Evolutionary conservation across 2,888 invertebrate genomes (phyloP).

Genomic region (Dasypogon diadema): DNA sequence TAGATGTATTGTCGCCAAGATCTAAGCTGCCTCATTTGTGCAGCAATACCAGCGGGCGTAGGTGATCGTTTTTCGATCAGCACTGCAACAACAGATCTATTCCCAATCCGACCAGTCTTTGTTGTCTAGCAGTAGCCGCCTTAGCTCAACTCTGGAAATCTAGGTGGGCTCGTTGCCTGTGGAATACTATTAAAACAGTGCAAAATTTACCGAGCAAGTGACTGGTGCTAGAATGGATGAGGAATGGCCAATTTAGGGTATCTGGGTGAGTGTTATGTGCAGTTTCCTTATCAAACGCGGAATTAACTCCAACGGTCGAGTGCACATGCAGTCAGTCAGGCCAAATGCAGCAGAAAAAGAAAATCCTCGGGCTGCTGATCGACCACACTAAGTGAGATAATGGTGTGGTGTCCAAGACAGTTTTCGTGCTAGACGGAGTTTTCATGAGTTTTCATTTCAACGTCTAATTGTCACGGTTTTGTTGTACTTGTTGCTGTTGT

Average conservation of each 20-base stretch:
- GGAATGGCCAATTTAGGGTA: slow-evolving; percentile 15
- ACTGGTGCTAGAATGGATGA: slow-evolving; percentile 15
- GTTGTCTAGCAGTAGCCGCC: background rate
- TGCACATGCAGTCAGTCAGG: background rate
- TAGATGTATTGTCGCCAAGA: slow-evolving; percentile 23
- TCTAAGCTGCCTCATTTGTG: background rate
- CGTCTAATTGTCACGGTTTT: slow-evolving; percentile 6
- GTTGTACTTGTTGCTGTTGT: background rate
- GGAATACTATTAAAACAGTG: background rate
- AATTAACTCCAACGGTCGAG: slow-evolving; percentile 14
- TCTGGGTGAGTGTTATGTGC: background rate
- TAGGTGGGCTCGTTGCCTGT: background rate
- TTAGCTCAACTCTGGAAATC: background rate
- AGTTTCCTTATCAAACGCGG: background rate
- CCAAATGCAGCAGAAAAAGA: slow-evolving; percentile 14
- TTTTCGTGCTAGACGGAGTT: too few species aligned
- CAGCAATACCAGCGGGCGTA: slow-evolving; percentile 11
- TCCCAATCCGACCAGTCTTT: background rate
- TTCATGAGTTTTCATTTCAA: background rate
- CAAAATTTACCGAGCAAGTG: background rate
- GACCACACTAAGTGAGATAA: slow-evolving; percentile 23
- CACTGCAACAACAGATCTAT: background rate
- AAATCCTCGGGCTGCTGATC: background rate
- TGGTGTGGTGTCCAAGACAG: background rate
- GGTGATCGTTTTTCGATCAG: slow-evolving; percentile 27